These are phyloP conservation scores for Electrona antarctica DNA, from an alignment of 2,113 vertebrate species.

Conservation along the genomic window DNA sequence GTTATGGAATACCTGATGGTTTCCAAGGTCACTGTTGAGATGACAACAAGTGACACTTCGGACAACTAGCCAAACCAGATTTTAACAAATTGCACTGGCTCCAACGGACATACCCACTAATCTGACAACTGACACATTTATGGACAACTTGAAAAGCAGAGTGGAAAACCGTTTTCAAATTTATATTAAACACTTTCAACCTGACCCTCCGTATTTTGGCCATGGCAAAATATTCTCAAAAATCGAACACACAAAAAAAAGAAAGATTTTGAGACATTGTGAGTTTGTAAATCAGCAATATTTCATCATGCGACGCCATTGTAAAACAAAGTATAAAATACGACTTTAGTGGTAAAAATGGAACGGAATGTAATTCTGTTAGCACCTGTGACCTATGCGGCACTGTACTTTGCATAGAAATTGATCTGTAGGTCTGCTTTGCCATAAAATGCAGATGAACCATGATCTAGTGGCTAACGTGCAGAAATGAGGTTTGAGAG, in stretches of 20 bases:
- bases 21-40: conserved; percentile 51
- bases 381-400: neutral
- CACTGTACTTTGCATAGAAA: neutral
- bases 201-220: too few relatives aligned
- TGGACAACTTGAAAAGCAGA: neutral
- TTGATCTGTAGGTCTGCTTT: neutral
- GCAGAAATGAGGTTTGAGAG: neutral
- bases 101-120: conserved; percentile 33
- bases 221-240: too few relatives aligned
- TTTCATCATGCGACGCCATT: too few relatives aligned
- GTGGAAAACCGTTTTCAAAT: neutral
- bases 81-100: conserved; percentile 34
- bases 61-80: conserved; percentile 50
- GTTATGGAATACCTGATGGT: conserved; percentile 35
- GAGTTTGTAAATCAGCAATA: too few relatives aligned
- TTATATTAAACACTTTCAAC: too few relatives aligned
- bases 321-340: too few relatives aligned
- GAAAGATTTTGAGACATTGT: too few relatives aligned
- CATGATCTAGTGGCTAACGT: neutral
- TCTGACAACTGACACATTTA: conserved; percentile 14
- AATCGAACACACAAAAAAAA: too few relatives aligned
- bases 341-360: neutral
- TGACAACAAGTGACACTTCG: conserved; percentile 30
- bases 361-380: neutral
- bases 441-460: neutral